phyloP scores from a whole-genome alignment of 2,888 invertebrate genomes.

The Oxystoma pomonae region DNA sequence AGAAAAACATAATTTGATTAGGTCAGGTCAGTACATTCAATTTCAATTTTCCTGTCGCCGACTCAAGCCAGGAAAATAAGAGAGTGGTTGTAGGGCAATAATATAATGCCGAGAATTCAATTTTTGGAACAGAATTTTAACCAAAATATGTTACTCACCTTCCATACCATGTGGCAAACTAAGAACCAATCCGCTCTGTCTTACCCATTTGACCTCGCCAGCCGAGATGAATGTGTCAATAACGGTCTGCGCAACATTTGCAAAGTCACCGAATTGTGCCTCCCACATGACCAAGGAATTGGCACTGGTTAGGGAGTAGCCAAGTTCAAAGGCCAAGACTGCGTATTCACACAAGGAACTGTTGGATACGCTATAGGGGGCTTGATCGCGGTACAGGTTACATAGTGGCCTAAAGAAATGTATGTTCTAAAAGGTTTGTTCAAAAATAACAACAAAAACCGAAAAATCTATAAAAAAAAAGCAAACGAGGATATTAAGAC shows the following conservation, averaged over 20 bases:
- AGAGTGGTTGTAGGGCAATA: too few species aligned
- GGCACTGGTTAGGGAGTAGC: constrained; percentile 96
- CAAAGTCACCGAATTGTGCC: constrained; percentile 99
- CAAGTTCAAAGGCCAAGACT: constrained; percentile 57
- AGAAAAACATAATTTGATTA: too few species aligned
- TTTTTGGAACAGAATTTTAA: too few species aligned
- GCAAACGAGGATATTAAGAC: too few species aligned
- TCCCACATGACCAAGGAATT: constrained; percentile 97
- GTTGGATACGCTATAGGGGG: constrained; percentile 96
- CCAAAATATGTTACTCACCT: constrained; percentile 62
- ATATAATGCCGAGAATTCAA: too few species aligned
- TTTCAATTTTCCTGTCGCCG: too few species aligned
- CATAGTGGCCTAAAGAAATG: constrained; percentile 63
- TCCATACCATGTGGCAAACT: constrained; percentile 97
- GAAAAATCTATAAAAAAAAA: too few species aligned
- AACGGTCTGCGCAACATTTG: constrained; percentile 97
- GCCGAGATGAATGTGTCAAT: constrained; percentile 89
- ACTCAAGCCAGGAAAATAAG: too few species aligned
- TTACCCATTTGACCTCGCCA: constrained; percentile 97
- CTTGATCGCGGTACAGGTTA: constrained; percentile 93
- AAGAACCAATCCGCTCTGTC: constrained; percentile 93
- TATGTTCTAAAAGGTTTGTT: too few species aligned
- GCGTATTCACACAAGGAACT: constrained; percentile 97
- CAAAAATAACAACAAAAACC: too few species aligned
- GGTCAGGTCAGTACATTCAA: too few species aligned